Base-by-base conservation (phyloP, 2,888 invertebrate genomes). In the Leucophenga maculata region DNA sequence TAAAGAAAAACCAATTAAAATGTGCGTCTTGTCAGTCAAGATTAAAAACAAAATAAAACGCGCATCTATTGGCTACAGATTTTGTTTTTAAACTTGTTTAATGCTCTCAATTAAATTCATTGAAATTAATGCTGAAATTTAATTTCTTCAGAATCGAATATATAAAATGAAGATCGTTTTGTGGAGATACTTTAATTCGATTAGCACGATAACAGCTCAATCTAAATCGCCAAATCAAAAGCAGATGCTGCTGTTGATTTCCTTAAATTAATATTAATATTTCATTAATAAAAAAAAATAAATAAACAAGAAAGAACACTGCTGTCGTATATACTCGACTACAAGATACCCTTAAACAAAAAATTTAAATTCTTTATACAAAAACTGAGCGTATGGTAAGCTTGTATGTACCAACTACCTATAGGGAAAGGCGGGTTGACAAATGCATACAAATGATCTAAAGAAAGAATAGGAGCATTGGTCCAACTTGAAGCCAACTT, bases 61-160 rank as follows among this genome's bases (percentile, higher is more conserved):
- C 59, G 18, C 64, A 64, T 44, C 44, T 57, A 20, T 11, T 60
- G 60, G 60, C 20, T 44, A 64, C 64, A n/a, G 46, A 55, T 72
- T 79, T 77, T 74, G 78, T 79, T 83, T 78, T 74, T 79, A 75
- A 80, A 80, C 79, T 80, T 57, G 83, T 76, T 75, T 75, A 6
- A 32, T 52, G 55, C 57, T 48, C 70, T 50, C 55, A 22, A 31
- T 18, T 6, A 20, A 22, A 60, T 11, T 16, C 39, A 39, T 16
- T n/a, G n/a, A 46, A 4, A 46, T 3, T 16, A 50, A 50, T 50
- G 14, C 8, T 18, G 2, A 50, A 50, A 50, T 13, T 50, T 4
- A 50, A 50, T 39, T 39, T 39, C 11, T 3, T 39, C 39, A 39
- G 39, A 39, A 50, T 50, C n/a, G n/a, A n/a, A n/a, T 13, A 20